Percentiles rank a stretch among this genome's conserved stretches.
phyloP scores from a whole-genome alignment of 1,140 invertebrate species.

The Laupala kohalensis region DNA sequence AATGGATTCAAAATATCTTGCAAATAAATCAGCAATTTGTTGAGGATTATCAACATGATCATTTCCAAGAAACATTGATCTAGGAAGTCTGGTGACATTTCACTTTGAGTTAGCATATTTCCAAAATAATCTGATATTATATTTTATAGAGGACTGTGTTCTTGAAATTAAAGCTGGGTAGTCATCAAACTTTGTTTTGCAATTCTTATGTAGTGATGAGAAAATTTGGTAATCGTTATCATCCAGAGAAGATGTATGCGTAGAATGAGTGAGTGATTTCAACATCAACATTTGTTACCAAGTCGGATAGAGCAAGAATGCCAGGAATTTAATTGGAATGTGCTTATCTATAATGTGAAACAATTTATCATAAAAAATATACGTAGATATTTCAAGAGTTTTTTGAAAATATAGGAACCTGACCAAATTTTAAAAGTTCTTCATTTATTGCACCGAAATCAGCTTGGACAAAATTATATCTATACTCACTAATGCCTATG shows the following conservation, averaged over 20 bases:
- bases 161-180: neutral
- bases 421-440: no score
- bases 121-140: neutral
- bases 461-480: no score
- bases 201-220: neutral
- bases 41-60: neutral
- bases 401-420: no score
- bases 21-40: neutral
- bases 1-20: neutral
- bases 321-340: neutral
- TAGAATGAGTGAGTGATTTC: neutral
- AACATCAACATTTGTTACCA: neutral
- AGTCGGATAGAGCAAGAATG: neutral
- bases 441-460: no score
- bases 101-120: neutral
- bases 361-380: neutral
- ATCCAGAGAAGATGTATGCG: neutral
- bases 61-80: neutral
- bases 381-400: no score
- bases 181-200: neutral
- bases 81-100: neutral
- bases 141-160: neutral
- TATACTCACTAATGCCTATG: no score
- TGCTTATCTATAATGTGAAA: neutral
- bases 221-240: neutral